phyloP scores from a whole-genome alignment of 2,888 invertebrate species.

The Tachina grossa region DNA sequence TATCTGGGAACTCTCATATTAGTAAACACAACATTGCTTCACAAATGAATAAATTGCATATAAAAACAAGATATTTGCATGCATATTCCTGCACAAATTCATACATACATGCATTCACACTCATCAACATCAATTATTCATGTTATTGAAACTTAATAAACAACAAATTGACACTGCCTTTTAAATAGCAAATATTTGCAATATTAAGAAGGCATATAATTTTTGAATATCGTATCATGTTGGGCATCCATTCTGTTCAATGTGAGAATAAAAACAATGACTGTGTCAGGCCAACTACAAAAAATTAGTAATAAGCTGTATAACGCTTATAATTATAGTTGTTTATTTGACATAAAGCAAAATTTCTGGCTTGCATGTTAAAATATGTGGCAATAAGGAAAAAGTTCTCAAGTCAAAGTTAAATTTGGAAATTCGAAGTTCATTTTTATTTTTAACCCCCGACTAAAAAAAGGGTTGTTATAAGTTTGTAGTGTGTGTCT shows the following conservation, averaged over 20 bases:
- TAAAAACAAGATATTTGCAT: not conserved
- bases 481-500: too few species aligned
- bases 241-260: not conserved
- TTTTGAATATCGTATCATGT: conserved; percentile 53
- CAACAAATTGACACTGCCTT: conserved; percentile 57
- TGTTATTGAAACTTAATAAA: conserved; percentile 34
- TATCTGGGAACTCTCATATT: conserved; percentile 47
- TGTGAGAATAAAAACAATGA: not conserved
- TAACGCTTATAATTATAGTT: not conserved
- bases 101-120: not conserved
- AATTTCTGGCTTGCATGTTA: too few species aligned
- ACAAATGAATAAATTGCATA: conserved; percentile 44
- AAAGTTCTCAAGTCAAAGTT: too few species aligned
- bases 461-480: too few species aligned
- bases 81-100: not conserved
- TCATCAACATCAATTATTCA: conserved; percentile 18
- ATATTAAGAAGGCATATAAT: conserved; percentile 52
- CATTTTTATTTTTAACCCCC: too few species aligned
- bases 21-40: conserved; percentile 43
- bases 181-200: conserved; percentile 56
- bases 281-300: not conserved
- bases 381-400: too few species aligned
- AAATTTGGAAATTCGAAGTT: too few species aligned
- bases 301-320: not conserved
- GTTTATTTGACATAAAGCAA: too few species aligned